Base-by-base conservation (phyloP, 2,888 invertebrate genomes). In the Dolomedes plantarius region DNA sequence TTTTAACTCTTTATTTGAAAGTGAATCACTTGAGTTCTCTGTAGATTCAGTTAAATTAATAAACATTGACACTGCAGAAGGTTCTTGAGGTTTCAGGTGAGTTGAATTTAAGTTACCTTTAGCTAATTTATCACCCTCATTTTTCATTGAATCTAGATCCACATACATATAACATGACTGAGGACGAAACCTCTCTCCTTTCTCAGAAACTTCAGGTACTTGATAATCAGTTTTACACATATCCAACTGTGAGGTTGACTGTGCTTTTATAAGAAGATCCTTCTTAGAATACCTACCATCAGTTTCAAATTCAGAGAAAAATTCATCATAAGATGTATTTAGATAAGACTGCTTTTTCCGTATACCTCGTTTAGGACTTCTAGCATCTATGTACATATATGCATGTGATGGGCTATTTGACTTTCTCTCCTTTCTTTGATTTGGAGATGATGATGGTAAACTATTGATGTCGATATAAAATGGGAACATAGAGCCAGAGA, bases 111-210 rank as follows among this genome's bases (percentile, higher is more conserved):
- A 13, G 19, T 39, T 73, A 28, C 65, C 32, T 46, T 19, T 69
- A n/a, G 50, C 11, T 9, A 7, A 7, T 16, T 56, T 56, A 56
- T 56, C 23, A 3, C 11, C 16, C 62, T 78, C 79, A 39, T 72
- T 13, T 13, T 77, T 67, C 11, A 88, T 46, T n/a, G 86, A 78
- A 39, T 88, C 86, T 36, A 88, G 71, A 65, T 88, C 88, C 9
- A 88, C 79, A 68, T 81, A 88, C 88, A 88, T 88, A 29, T 88
- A 88, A 68, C 88, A 86, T 28, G 88, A 86, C 9, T 81, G 83
- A 3, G 87, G 83, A 6, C 75, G 68, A 62, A 62, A 68, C 23
- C 65, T 75, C 13, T 71, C 56, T 28, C 28, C 64, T 9, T 36
- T 31, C 9, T 36, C 19, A 32, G 69, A 32, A 9, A 64, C 41